Evolutionary conservation across 2,113 vertebrate species (phyloP).

Genomic region (Vidua chalybeata): DNA sequence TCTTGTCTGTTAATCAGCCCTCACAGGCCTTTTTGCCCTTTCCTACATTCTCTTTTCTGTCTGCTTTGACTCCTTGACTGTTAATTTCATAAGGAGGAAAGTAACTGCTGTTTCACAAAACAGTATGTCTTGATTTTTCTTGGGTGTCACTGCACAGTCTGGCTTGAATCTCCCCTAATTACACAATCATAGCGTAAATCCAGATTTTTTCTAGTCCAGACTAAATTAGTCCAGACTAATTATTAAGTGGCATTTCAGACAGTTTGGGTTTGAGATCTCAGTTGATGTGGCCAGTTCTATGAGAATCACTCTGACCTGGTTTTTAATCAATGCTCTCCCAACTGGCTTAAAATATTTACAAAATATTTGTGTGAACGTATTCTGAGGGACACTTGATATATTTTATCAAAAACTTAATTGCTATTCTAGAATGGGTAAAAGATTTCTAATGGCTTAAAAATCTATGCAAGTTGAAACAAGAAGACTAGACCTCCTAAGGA

Average conservation of each 20-base stretch:
- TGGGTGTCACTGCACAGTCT: background rate
- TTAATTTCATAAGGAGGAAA: background rate
- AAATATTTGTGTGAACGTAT: background rate
- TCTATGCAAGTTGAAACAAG: background rate
- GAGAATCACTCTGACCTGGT: background rate
- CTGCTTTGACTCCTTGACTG: background rate
- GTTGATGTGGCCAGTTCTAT: background rate
- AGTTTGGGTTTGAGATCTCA: background rate
- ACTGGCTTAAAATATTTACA: background rate
- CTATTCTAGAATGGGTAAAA: background rate
- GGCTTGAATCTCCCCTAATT: background rate
- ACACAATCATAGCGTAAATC: background rate
- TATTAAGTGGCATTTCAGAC: background rate
- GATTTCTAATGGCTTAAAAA: background rate
- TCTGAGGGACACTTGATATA: background rate
- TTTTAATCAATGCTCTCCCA: background rate
- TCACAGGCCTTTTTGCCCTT: background rate
- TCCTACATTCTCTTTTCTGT: background rate
- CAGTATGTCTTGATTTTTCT: background rate
- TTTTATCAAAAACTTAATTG: background rate
- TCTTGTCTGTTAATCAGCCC: background rate
- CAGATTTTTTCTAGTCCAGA: background rate
- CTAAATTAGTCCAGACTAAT: background rate
- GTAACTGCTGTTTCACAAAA: background rate
- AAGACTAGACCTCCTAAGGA: background rate